phyloP scores from a whole-genome alignment of 2,888 invertebrate species.

The Lordiphosa andalusiaca region DNA sequence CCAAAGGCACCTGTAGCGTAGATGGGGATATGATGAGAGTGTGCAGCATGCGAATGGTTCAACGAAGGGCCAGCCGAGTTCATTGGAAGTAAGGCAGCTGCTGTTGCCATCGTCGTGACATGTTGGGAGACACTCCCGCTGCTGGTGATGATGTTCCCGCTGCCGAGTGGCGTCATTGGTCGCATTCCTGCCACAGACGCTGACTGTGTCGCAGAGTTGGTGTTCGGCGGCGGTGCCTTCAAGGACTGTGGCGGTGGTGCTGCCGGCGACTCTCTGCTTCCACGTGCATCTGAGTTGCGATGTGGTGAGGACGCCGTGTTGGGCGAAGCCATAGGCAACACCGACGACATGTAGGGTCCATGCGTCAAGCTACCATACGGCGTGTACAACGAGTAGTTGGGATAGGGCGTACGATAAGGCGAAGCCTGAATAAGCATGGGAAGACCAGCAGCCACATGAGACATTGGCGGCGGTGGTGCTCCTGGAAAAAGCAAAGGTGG shows the following conservation, averaged over 20 bases:
- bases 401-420: constrained; percentile 79
- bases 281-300: constrained; percentile 81
- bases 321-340: constrained; percentile 82
- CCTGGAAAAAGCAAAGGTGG: constrained; percentile 56
- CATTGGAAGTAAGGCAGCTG: constrained; percentile 43
- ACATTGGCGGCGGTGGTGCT: constrained; percentile 49
- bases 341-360: constrained; percentile 86
- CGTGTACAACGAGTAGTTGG: constrained; percentile 85
- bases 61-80: constrained; percentile 29
- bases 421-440: constrained; percentile 77
- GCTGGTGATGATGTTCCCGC: constrained; percentile 45
- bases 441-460: constrained; percentile 64
- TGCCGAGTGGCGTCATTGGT: constrained; percentile 50
- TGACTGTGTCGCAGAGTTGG: constrained; percentile 31
- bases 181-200: constrained; percentile 40
- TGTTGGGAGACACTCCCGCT: constrained; percentile 46
- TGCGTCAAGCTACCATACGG: constrained; percentile 89
- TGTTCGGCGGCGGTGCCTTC: constrained; percentile 39
- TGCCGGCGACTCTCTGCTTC: constrained; percentile 69
- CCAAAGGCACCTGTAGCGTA: constrained; percentile 39
- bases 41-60: constrained; percentile 33
- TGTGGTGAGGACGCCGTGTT: constrained; percentile 85
- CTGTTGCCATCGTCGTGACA: constrained; percentile 36
- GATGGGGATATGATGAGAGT: constrained; percentile 41
- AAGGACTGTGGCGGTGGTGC: constrained; percentile 50